These are phyloP conservation scores for Daphoenositta chrysoptera DNA, from an alignment of 2,113 vertebrate genomes.

Conservation along the genomic window DNA sequence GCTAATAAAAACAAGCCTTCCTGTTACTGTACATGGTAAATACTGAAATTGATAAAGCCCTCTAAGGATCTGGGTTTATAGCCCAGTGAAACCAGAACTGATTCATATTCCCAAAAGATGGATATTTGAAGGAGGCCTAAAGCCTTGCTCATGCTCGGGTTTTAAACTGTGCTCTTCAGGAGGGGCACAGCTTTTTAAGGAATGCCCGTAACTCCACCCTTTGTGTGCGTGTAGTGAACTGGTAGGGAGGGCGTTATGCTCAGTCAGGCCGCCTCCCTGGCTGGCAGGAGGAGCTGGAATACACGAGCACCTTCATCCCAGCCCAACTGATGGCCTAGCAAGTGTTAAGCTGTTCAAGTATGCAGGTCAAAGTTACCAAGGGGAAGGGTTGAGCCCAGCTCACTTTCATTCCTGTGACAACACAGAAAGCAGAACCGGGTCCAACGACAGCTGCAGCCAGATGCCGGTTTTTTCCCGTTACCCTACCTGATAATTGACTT, in stretches of 20 bases:
- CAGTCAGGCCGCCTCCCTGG: neutral
- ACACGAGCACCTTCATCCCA: neutral
- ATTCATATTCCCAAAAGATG: neutral
- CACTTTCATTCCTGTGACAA: neutral
- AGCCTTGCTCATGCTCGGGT: neutral
- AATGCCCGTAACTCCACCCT: neutral
- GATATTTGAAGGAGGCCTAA: neutral
- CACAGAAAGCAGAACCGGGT: rapidly evolving
- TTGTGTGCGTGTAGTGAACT: neutral
- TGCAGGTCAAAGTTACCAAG: neutral
- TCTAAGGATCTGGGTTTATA: neutral
- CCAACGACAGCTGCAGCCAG: neutral
- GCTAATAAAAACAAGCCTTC: conserved; percentile 13
- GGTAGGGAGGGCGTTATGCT: neutral
- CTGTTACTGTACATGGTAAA: neutral
- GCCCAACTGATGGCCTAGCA: neutral
- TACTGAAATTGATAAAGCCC: neutral
- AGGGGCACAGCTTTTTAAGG: neutral
- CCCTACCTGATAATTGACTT: neutral
- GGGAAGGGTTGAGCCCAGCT: neutral
- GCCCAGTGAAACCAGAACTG: neutral
- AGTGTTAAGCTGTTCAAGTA: neutral
- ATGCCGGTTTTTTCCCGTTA: neutral
- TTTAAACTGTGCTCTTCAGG: neutral
- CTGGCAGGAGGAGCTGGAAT: neutral